Conservation (phyloP, 2,888 invertebrate genomes). For the Hetaerina titia region DNA sequence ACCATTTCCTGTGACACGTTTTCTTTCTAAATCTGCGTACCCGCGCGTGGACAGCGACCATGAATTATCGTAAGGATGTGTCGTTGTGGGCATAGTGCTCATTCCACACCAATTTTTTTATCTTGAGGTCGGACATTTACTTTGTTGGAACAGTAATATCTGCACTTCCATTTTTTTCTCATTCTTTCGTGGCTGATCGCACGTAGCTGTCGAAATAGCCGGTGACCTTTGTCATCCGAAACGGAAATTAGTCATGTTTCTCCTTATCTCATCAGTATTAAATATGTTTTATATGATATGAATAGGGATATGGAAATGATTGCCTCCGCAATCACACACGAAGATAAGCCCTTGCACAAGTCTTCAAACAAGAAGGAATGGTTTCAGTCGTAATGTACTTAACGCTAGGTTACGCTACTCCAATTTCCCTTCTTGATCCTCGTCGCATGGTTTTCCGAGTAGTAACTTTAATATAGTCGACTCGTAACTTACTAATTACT, state of each 20-base stretch:
- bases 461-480: too few species aligned
- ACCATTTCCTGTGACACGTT: background rate
- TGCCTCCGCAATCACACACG: background rate
- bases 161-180: background rate
- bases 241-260: too few species aligned
- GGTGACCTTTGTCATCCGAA: background rate
- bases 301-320: background rate
- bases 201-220: too few species aligned
- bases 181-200: too few species aligned
- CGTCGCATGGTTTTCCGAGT: too few species aligned
- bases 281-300: too few species aligned
- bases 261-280: too few species aligned
- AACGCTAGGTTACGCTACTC: too few species aligned
- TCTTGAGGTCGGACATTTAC: background rate
- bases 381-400: too few species aligned
- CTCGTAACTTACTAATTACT: too few species aligned
- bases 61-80: background rate
- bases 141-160: background rate
- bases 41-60: background rate
- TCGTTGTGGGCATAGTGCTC: background rate
- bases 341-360: background rate
- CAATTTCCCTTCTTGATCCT: too few species aligned
- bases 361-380: too few species aligned
- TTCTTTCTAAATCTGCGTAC: background rate
- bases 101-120: background rate